phyloP scores from a whole-genome alignment of 2,888 invertebrate genomes.

The Cyrtodaria siliqua region DNA sequence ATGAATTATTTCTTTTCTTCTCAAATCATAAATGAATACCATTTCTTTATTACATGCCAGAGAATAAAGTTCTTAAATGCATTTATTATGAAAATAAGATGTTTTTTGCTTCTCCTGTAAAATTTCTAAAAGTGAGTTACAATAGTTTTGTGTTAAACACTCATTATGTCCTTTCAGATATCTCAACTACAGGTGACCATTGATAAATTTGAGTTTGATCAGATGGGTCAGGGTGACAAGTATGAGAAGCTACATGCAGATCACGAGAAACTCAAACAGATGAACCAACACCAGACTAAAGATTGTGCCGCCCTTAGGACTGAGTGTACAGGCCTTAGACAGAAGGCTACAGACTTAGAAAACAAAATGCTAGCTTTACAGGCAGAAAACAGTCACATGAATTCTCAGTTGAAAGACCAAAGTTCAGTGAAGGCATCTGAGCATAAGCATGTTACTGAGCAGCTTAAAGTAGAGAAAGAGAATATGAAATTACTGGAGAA shows the following conservation, averaged over 20 bases:
- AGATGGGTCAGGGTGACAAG: slow-evolving; percentile 69
- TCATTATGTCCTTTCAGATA: slow-evolving; percentile 49
- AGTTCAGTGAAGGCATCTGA: slow-evolving; percentile 53
- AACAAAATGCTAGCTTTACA: slow-evolving; percentile 36
- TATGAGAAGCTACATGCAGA: slow-evolving; percentile 70
- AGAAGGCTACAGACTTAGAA: slow-evolving; percentile 54
- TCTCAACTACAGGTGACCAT: slow-evolving; percentile 66
- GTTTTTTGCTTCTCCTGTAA: too few species aligned
- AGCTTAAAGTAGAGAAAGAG: slow-evolving; percentile 57
- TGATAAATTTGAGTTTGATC: slow-evolving; percentile 69
- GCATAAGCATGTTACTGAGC: slow-evolving; percentile 42
- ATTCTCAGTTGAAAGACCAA: slow-evolving; percentile 54
- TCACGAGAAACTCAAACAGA: slow-evolving; percentile 69
- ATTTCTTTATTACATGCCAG: too few species aligned
- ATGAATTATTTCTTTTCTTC: too few species aligned
- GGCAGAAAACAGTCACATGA: slow-evolving; percentile 49
- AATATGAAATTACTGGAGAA: slow-evolving; percentile 60
- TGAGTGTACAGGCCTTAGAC: slow-evolving; percentile 55
- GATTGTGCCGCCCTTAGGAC: slow-evolving; percentile 47
- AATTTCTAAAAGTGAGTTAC: too few species aligned
- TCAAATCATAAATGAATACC: too few species aligned
- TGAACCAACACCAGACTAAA: slow-evolving; percentile 52
- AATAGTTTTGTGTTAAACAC: too few species aligned
- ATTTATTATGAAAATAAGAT: too few species aligned
- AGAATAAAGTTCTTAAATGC: too few species aligned